These are phyloP conservation scores for Lontra canadensis DNA, from an alignment of 2,113 vertebrate species.

Conservation along the genomic window DNA sequence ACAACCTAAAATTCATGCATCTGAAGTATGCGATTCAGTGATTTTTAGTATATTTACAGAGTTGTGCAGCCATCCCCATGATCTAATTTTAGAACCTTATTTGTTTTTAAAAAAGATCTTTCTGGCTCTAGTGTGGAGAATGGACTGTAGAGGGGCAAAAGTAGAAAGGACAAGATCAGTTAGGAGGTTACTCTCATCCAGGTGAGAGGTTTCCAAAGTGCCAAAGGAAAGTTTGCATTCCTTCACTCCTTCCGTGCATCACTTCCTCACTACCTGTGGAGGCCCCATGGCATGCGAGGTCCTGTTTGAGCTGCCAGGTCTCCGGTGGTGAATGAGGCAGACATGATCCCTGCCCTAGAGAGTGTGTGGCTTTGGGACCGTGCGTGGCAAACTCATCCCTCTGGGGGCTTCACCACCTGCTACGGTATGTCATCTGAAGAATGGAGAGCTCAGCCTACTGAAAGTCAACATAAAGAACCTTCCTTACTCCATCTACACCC, in stretches of 20 bases:
- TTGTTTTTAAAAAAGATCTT: constrained; percentile 10
- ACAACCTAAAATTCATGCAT: not conserved
- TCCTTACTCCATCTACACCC: not conserved
- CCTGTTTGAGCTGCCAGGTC: not conserved
- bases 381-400: not conserved
- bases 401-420: not conserved
- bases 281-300: not conserved
- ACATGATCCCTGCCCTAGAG: not conserved
- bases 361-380: not conserved
- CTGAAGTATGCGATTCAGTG: not conserved
- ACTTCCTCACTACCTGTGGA: not conserved
- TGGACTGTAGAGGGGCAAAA: not conserved
- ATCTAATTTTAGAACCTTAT: not conserved
- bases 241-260: not conserved
- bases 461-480: not conserved
- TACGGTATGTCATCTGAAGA: not conserved
- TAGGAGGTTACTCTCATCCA: not conserved
- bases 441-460: not conserved
- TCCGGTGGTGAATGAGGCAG: not conserved
- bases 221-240: not conserved
- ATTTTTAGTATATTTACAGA: not conserved
- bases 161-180: not conserved
- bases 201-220: not conserved
- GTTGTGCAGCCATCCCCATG: not conserved
- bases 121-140: not conserved